Base-by-base conservation (phyloP, 2,888 invertebrate species). In the Eugnorisma glareosa region DNA sequence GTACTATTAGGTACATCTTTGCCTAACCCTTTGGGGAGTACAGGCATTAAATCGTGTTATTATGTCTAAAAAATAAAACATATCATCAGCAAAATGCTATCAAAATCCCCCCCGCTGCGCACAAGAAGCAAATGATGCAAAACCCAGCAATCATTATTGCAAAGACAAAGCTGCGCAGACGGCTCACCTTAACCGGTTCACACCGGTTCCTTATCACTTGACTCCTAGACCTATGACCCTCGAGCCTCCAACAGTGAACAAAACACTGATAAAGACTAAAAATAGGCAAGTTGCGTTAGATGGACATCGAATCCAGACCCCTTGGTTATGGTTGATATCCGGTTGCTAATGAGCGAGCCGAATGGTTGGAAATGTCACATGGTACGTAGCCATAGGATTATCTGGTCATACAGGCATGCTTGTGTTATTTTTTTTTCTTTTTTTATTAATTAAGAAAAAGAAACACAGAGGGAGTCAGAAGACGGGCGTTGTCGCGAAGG, bases 211-310 rank as follows among this genome's bases (percentile, higher is more conserved):
- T 54, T 88, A 89, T 89, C 89, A 79, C 79, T 61, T 11, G 84
- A 81, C 79, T 81, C 48, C 75, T 67, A 76, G 79, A 67, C 80
- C 66, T 31, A 48, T 54, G 73, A 73, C 83, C 84, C 86, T 77
- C 85, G 78, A 84, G 75, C 82, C 86, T 87, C 81, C 83, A 68
- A 64, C 82, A 66, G 35, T n/a, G 73, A 75, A 68, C 78, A 75
- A 76, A 87, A 88, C 79, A 84, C 64, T 77, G 85, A 87, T 88
- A 87, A n/a, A 15, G 45, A 67, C 59, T 86, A 80, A 75, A 59
- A 67, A 73, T 82, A 82, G 70, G 61, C n/a, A 78, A 40, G 37
- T 77, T 72, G 48, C 77, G 74, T 83, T 88, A 76, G 59, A 77
- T 69, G 75, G 75, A 73, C 40, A 81, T 82, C 64, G 54, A 78